These are phyloP conservation scores for Drosophila triauraria DNA, from an alignment of 1,140 invertebrate species.

Conservation along the genomic window DNA sequence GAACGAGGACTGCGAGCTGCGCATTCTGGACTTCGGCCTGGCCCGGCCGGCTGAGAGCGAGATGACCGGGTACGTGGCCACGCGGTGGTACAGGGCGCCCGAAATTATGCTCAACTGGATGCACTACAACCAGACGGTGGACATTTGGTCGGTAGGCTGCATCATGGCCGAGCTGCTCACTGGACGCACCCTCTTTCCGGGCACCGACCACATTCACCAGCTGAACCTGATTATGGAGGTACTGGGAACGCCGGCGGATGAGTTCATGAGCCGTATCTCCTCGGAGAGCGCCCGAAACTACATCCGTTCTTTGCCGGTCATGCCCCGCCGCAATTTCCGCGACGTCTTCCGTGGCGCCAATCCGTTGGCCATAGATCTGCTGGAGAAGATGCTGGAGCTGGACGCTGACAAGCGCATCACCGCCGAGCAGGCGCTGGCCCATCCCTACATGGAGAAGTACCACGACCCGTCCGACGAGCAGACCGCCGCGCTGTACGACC, in stretches of 20 bases:
- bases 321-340: constrained; percentile 96
- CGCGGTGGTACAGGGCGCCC: constrained; percentile 96
- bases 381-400: constrained; percentile 98
- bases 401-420: constrained; percentile 97
- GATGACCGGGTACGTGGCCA: constrained; percentile 99
- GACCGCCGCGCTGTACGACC: constrained; percentile 94
- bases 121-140: constrained; percentile 99
- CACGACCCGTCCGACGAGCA: constrained; percentile 98
- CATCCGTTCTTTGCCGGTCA: constrained; percentile 95
- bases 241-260: constrained; percentile 95
- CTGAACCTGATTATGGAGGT: constrained; percentile 98
- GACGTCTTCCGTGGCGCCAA: constrained; percentile 97
- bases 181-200: constrained; percentile 96
- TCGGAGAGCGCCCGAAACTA: constrained; percentile 97
- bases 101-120: constrained; percentile 99
- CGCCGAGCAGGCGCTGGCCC: constrained; percentile 96
- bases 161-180: constrained; percentile 99
- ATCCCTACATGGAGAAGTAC: constrained; percentile 94
- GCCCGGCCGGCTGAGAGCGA: constrained; percentile 98
- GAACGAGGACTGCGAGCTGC: constrained; percentile 99
- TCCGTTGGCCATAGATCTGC: constrained; percentile 96
- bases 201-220: constrained; percentile 99
- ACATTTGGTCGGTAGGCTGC: constrained; percentile 99
- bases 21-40: constrained; percentile 99
- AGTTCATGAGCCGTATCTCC: constrained; percentile 97